Conservation (phyloP, 2,888 invertebrate genomes). For the Itoplectis maculator region DNA sequence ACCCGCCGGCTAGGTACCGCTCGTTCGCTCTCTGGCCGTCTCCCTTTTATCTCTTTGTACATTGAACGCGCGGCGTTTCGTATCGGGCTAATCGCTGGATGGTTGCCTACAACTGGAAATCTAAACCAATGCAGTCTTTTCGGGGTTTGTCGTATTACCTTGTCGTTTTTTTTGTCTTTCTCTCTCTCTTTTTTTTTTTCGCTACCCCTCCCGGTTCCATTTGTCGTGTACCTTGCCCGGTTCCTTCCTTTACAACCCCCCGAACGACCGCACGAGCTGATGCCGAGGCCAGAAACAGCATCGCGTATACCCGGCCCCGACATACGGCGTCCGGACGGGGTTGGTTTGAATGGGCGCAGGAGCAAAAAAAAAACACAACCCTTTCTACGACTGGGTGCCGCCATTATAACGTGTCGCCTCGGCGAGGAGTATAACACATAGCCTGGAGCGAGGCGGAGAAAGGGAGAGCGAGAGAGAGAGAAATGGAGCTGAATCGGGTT, state of each 20-base stretch:
- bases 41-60: neutral
- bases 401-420: constrained; percentile 72
- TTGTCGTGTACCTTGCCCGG: constrained; percentile 17
- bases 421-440: constrained; percentile 61
- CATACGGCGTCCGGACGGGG: constrained; percentile 76
- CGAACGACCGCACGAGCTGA: constrained; percentile 32
- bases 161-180: no score
- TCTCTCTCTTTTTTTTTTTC: neutral
- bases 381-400: constrained; percentile 68
- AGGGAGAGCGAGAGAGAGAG: constrained; percentile 52
- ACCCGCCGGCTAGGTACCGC: no score
- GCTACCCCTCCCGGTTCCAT: neutral
- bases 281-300: constrained; percentile 52
- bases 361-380: constrained; percentile 71
- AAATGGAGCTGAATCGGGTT: constrained; percentile 70
- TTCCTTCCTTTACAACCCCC: constrained; percentile 31
- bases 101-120: neutral
- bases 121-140: constrained; percentile 18
- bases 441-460: constrained; percentile 61
- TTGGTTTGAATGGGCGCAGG: constrained; percentile 65
- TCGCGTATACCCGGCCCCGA: constrained; percentile 66
- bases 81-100: neutral
- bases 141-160: constrained; percentile 21
- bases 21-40: neutral
- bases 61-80: neutral